Base-by-base conservation (phyloP, 2,797 vertebrate genomes). In the Catostomus latipinnis region DNA sequence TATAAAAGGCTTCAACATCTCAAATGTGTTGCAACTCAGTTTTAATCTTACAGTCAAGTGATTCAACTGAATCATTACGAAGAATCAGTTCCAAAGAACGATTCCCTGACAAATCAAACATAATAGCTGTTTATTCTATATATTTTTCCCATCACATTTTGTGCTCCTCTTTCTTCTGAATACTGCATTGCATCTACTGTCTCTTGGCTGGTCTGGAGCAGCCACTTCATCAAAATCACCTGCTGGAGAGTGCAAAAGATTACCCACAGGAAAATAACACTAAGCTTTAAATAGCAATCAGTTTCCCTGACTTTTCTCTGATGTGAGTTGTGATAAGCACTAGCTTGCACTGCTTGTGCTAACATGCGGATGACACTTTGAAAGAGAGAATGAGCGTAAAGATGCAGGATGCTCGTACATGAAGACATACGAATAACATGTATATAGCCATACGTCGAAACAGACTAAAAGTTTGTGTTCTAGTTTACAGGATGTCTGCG, bases 151-250 rank as follows among this genome's bases (percentile, higher is more conserved):
- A 50, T 83, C 74, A 68, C 66, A 45, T 78, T 74, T 53, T 75
- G 65, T n/a, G 80, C 14, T 71, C 58, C 43, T 60, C 50, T 13
- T 14, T 58, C 34, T 57, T 53, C 73, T 18, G 88, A 90, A 90
- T 88, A 93, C 89, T 91, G 91, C 93, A 93, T 95, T 94, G 90
- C 90, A 91, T 91, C 94, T 93, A 94, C 94, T 91, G 91, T 93
- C 92, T 78, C 83, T 87, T 90, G 90, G 91, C 92, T 89, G 93
- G 92, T 93, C 93, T 93, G 93, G 93, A 93, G 93, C 93, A 95
- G 92, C 90, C 93, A 95, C 94, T 96, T 96, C 91, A 96, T 97
- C 95, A 96, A 96, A 95, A 95, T 95, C 94, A 95, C 92, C 95
- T 93, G 93, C 92, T 93, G 92, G 92, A 95, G 89, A 91, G 88